Evolutionary conservation across 2,888 invertebrate genomes (phyloP).

Genomic region (Nudaria mundana): DNA sequence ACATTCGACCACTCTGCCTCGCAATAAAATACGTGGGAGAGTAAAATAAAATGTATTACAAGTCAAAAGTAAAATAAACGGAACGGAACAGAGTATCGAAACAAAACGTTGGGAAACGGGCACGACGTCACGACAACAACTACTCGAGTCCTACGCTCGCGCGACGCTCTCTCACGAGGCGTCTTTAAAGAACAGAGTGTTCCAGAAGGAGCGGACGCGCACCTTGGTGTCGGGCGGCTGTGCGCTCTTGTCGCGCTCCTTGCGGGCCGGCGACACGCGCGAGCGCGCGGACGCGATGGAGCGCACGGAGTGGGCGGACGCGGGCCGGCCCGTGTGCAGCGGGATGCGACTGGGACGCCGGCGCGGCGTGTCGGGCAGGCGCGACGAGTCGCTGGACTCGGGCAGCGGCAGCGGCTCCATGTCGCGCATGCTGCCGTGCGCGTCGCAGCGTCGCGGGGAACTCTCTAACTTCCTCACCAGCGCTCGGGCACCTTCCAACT

Average conservation of each 20-base stretch:
- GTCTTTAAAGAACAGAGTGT: constrained; percentile 80
- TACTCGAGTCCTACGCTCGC: constrained; percentile 34
- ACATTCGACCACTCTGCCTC: too few relatives aligned
- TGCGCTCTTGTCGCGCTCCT: constrained; percentile 55
- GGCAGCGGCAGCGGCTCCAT: constrained; percentile 70
- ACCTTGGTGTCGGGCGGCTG: constrained; percentile 82
- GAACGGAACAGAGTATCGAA: too few relatives aligned
- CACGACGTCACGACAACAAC: constrained; percentile 41
- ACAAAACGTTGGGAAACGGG: too few relatives aligned
- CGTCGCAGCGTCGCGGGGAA: constrained; percentile 29
- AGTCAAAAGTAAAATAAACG: too few relatives aligned
- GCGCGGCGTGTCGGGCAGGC: constrained; percentile 85
- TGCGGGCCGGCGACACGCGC: constrained; percentile 49
- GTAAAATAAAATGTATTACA: too few relatives aligned
- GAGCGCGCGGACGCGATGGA: constrained; percentile 41
- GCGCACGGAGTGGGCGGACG: constrained; percentile 40
- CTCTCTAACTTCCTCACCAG: constrained; percentile 80
- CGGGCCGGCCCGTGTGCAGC: constrained; percentile 36
- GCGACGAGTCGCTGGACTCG: constrained; percentile 81
- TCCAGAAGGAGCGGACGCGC: constrained; percentile 87
- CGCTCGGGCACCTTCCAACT: constrained; percentile 87
- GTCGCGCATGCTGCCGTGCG: constrained; percentile 36
- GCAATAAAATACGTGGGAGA: too few relatives aligned
- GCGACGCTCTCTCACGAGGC: constrained; percentile 32
- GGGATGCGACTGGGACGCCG: constrained; percentile 75